Evolutionary conservation across 2,888 invertebrate genomes (phyloP).

Genomic region (Polymixis lichenea): DNA sequence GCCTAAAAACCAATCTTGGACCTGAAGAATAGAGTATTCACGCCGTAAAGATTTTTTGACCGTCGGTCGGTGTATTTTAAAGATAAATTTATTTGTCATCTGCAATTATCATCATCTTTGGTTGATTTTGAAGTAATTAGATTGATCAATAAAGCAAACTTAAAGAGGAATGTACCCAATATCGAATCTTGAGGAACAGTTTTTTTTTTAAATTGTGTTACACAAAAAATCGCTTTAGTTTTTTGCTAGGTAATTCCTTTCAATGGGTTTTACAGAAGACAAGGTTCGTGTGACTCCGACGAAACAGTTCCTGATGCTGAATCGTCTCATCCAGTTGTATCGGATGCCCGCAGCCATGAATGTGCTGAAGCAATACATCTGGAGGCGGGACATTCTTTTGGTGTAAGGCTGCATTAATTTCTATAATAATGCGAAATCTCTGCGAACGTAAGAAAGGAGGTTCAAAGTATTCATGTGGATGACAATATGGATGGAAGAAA

Average conservation of each 20-base stretch:
- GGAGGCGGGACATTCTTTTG: slow-evolving; percentile 77
- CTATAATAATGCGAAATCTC: not conserved
- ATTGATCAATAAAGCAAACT: no score
- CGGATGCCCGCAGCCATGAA: slow-evolving; percentile 79
- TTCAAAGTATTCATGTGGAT: not conserved
- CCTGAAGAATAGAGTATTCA: no score
- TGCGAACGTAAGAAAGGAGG: not conserved
- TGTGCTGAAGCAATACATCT: slow-evolving; percentile 72
- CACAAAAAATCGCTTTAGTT: not conserved
- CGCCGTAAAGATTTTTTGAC: no score
- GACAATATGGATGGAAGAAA: not conserved
- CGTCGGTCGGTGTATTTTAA: no score
- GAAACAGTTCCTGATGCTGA: slow-evolving; percentile 80
- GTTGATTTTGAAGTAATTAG: no score
- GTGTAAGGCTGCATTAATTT: slow-evolving; percentile 70
- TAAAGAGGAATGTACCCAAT: no score
- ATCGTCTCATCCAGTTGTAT: slow-evolving; percentile 82
- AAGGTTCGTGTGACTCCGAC: slow-evolving; percentile 70
- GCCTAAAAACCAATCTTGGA: no score
- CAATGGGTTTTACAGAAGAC: slow-evolving; percentile 61
- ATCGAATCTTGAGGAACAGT: no score
- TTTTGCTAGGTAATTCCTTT: not conserved
- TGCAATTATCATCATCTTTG: no score
- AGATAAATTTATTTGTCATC: no score
- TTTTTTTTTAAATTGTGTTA: not conserved